phyloP scores from a whole-genome alignment of 2,113 vertebrate species.

The Anarhynchus alexandrinus region DNA sequence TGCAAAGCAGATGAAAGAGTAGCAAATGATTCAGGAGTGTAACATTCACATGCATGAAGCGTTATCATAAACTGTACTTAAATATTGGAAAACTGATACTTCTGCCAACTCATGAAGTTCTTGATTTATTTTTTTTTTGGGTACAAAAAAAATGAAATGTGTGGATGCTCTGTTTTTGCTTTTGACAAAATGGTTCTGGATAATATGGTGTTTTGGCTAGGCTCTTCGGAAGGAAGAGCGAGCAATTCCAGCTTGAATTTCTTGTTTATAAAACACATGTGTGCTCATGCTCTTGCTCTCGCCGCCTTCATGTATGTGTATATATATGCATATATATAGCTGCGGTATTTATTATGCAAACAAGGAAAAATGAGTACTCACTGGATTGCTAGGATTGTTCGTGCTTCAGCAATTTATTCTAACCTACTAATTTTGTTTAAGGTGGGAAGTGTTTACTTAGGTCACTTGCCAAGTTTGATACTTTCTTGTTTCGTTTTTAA shows the following conservation, averaged over 20 bases:
- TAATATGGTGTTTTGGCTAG: not conserved
- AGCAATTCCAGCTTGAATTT: conserved; percentile 11
- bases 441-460: conserved; percentile 5
- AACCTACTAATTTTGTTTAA: not conserved
- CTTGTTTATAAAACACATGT: not conserved
- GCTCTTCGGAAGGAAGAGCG: not conserved
- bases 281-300: not conserved
- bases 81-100: not conserved
- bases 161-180: not conserved
- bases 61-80: not conserved
- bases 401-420: not conserved
- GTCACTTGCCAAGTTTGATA: not conserved
- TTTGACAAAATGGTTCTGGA: not conserved
- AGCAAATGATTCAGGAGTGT: not conserved
- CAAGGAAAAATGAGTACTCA: not conserved
- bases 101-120: not conserved
- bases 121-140: too few relatives aligned
- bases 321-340: too few relatives aligned
- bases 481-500: not conserved
- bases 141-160: not conserved
- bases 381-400: not conserved
- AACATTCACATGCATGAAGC: not conserved
- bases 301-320: not conserved
- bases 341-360: not conserved
- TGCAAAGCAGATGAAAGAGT: not conserved